phyloP scores from a whole-genome alignment of 2,113 vertebrate species.

The Cyprinodon variegatus region DNA sequence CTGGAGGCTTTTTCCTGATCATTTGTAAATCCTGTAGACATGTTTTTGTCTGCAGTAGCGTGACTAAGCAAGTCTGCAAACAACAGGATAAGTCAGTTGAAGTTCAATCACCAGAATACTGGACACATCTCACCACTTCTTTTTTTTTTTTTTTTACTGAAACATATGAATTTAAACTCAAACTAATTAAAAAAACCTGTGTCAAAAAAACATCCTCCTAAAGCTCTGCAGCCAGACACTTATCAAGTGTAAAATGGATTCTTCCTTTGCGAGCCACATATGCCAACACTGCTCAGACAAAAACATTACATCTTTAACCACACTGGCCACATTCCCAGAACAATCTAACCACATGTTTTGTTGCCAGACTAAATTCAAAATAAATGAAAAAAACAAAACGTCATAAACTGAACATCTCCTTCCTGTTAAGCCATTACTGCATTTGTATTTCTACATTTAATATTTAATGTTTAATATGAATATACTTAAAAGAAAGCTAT shows the following conservation, averaged over 20 bases:
- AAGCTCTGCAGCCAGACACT: neutral
- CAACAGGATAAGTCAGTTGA: neutral
- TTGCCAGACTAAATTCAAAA: slow-evolving; percentile 7
- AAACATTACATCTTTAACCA: slow-evolving; percentile 36
- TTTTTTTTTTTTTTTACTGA: neutral
- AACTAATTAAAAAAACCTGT: slow-evolving; percentile 19
- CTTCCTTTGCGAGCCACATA: neutral
- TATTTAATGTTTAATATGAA: neutral
- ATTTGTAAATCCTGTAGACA: neutral
- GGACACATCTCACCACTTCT: neutral
- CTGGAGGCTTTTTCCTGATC: neutral
- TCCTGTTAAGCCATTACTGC: neutral
- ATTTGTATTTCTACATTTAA: neutral
- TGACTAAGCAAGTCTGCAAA: neutral
- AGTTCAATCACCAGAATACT: neutral
- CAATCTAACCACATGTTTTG: slow-evolving; percentile 12
- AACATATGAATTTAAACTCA: neutral
- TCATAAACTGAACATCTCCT: neutral
- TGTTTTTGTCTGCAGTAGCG: neutral
- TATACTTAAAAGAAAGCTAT: neutral
- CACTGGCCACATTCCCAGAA: slow-evolving; percentile 1
- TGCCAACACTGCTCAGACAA: slow-evolving; percentile 12
- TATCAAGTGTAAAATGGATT: slow-evolving; percentile 34
- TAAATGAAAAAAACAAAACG: slow-evolving; percentile 24
- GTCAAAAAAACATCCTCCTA: neutral